These are phyloP conservation scores for Bombus sylvicola DNA, from an alignment of 1,140 invertebrate species.

Conservation along the genomic window DNA sequence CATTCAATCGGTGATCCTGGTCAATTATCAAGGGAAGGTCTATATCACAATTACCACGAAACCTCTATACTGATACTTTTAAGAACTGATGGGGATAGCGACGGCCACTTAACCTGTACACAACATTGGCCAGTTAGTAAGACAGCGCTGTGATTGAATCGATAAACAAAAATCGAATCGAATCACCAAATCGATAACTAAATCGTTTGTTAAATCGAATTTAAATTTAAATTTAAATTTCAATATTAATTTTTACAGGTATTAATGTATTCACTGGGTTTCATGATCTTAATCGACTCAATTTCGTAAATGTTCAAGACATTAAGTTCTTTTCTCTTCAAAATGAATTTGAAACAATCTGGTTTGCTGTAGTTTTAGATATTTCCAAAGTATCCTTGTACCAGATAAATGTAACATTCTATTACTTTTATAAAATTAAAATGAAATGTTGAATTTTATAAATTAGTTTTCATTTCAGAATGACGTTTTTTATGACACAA, in stretches of 20 bases:
- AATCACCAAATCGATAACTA: background rate
- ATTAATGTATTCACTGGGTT: constrained; percentile 60
- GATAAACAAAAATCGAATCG: constrained; percentile 1
- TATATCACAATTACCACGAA: background rate
- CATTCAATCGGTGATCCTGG: background rate
- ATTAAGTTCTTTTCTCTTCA: constrained; percentile 56
- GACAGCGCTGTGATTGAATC: background rate
- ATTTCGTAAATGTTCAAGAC: constrained; percentile 39
- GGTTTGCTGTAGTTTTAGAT: constrained; percentile 61
- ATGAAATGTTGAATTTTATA: background rate
- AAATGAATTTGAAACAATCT: constrained; percentile 8
- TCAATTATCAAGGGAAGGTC: background rate
- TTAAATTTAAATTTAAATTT: constrained; percentile 5
- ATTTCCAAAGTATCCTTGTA: constrained; percentile 37
- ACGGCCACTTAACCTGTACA: background rate
- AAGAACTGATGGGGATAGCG: background rate
- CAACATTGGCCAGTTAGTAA: background rate
- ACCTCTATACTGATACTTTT: background rate
- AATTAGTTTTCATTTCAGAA: constrained; percentile 34
- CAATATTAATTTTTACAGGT: constrained; percentile 42
- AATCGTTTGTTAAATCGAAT: background rate
- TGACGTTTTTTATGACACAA: background rate
- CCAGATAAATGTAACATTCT: constrained; percentile 49
- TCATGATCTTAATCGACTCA: constrained; percentile 24
- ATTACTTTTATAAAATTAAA: background rate